Percentiles rank a stretch among this genome's conserved stretches.
Conservation (phyloP, 2,113 vertebrate species). For the Rissa tridactyla region DNA sequence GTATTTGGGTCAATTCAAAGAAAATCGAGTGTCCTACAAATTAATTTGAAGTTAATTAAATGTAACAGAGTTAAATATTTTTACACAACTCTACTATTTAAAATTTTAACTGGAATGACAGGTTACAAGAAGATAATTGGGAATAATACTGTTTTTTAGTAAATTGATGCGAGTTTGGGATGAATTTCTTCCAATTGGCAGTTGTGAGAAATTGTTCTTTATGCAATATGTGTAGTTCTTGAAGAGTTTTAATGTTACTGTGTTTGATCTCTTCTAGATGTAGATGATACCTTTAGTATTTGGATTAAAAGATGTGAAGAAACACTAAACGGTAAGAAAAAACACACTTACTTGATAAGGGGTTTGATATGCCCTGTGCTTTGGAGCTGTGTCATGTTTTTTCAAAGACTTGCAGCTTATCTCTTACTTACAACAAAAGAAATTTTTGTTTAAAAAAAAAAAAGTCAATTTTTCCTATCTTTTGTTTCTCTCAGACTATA, state of each 20-base stretch:
- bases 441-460: not conserved
- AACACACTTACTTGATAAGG: not conserved
- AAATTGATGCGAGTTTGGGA: not conserved
- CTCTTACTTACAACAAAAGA: not conserved
- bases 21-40: not conserved
- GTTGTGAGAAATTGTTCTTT: not conserved
- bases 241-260: not conserved
- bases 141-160: not conserved
- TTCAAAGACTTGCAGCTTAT: not conserved
- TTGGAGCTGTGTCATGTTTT: not conserved
- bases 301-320: constrained; percentile 93
- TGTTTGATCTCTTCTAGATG: constrained; percentile 71
- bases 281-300: constrained; percentile 78
- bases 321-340: constrained; percentile 80
- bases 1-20: not conserved
- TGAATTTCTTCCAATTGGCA: not conserved
- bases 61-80: not conserved
- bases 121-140: not conserved
- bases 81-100: too few species aligned
- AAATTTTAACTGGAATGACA: not conserved
- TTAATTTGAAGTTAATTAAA: not conserved
- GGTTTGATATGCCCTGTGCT: not conserved
- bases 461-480: not conserved
- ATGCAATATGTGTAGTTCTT: not conserved
- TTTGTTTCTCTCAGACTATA: not conserved